Evolutionary conservation across 2,113 vertebrate species (phyloP).

Genomic region (Callocephalon fimbriatum): DNA sequence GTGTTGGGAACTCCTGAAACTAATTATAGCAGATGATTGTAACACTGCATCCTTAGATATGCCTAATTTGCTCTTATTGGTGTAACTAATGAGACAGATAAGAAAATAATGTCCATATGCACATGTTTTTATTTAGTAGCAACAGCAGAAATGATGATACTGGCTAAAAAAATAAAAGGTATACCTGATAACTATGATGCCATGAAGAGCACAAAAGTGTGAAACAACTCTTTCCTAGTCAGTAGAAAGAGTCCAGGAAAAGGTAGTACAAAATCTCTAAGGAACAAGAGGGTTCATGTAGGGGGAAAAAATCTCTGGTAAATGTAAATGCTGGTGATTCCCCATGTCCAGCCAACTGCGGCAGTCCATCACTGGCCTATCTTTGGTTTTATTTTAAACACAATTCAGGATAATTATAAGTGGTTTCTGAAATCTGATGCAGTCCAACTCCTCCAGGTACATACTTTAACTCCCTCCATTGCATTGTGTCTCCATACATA

Average conservation of each 20-base stretch:
- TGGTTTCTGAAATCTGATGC: not conserved
- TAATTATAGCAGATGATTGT: constrained; percentile 68
- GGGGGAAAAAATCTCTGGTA: not conserved
- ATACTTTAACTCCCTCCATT: not conserved
- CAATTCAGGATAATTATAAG: not conserved
- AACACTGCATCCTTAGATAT: constrained; percentile 60
- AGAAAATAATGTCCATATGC: constrained; percentile 3
- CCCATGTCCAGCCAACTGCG: not conserved
- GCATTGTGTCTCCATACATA: not conserved
- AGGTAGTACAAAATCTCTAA: not conserved
- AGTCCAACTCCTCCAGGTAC: not conserved
- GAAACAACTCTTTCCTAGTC: not conserved
- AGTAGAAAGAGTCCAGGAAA: not conserved
- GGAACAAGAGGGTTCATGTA: not conserved
- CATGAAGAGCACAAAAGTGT: not conserved
- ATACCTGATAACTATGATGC: not conserved
- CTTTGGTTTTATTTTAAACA: not conserved
- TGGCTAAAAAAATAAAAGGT: not conserved
- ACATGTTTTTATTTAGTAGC: not conserved
- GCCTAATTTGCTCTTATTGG: constrained; percentile 70
- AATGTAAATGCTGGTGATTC: not conserved
- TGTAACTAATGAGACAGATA: constrained; percentile 58
- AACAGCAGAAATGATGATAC: not conserved
- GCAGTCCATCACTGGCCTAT: not conserved
- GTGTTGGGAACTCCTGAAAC: constrained; percentile 48